Base-by-base conservation (phyloP, 2,888 invertebrate genomes). In the Leptopilina myrica region DNA sequence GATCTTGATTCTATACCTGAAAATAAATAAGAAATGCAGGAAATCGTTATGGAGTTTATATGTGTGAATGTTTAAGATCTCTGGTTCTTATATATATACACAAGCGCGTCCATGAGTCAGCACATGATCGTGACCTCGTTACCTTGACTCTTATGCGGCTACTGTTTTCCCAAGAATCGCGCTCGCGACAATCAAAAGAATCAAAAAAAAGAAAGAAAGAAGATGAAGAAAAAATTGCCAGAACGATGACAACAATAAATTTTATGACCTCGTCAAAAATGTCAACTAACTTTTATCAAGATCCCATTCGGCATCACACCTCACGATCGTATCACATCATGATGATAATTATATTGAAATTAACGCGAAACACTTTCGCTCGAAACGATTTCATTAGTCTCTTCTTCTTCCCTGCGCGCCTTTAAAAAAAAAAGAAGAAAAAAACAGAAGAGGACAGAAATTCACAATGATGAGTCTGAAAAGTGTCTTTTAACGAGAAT, bases 111-210 rank as follows among this genome's bases (percentile, higher is more conserved):
- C 59, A 53, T 79, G 82, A 84, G 80, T 83, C 80, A 84, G 65
- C 86, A 33, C 33, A 81, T 79, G 86, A 87, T 88, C 87, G 84
- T 86, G 88, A 87, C 86, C 87, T 87, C 85, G 83, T 89, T 89
- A 89, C 88, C 88, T 89, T 88, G 89, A 88, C 88, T 89, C 83
- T 80, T 84, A 84, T 80, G 79, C 79, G 81, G 83, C 84, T 84
- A 82, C 82, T 78, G 82, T 33, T 33, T 84, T 87, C 87, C 85
- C 86, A 85, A 84, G 86, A 85, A 86, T 85, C 87, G 85, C 33
- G 33, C 33, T 20, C 20, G 33, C 86, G 86, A 85, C 49, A 86
- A 85, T 86, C 87, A 85, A 81, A 83, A 84, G 84, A 84, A 85
- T 87, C 87, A 84, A 85, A 85, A 85, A 84, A 85, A 84, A 86